Evolutionary conservation across 1,140 invertebrate species (phyloP), one percentile per base, ranked within the genome.

Genomic region (Dreissena rostriformis): DNA sequence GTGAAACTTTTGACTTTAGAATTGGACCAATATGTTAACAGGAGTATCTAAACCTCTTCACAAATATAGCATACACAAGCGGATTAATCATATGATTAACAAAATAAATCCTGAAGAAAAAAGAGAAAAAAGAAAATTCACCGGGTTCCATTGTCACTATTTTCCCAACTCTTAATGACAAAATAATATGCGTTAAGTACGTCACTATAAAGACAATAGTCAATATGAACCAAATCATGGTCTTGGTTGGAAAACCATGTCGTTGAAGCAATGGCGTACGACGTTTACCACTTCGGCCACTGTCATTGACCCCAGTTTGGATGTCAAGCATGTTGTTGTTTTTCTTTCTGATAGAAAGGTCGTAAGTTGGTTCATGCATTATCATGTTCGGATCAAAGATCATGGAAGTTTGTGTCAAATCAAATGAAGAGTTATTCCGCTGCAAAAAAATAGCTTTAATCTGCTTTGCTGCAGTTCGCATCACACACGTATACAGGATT

Each of bases 51-150:
- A 73, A 73, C 12, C 71, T 14, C 24, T 73, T 73, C n/a, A 49
- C 71, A 39, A 73, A 39, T 19, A 73, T 52, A 19, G 49, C 28
- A 52, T 73, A 73, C 26, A 73, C 71, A 17, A 73, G 17, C 15
- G 71, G 71, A 73, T 73, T 73, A n/a, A 73, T 73, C 28, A 73
- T 73, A 19, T 73, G 28, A 24, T 73, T 73, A 49, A 73, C n/a
- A 49, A 73, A 73, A 52, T 73, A 73, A 19, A 73, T 49, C 14
- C 71, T 14, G 51, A 52, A 49, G 28, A 73, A 52, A 52, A 73
- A 73, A n/a, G 49, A 73, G 24, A 39, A 73, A 5, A 8, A n/a
- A 26, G 49, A 5, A 7, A 73, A 52, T n/a, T 73, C 1, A 4
- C 51, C 19, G 17, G 71, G 71, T 19, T 14, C 12, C 28, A 73